Evolutionary conservation across 2,888 invertebrate species (phyloP).

Genomic region (Acanthosepion esculentum): DNA sequence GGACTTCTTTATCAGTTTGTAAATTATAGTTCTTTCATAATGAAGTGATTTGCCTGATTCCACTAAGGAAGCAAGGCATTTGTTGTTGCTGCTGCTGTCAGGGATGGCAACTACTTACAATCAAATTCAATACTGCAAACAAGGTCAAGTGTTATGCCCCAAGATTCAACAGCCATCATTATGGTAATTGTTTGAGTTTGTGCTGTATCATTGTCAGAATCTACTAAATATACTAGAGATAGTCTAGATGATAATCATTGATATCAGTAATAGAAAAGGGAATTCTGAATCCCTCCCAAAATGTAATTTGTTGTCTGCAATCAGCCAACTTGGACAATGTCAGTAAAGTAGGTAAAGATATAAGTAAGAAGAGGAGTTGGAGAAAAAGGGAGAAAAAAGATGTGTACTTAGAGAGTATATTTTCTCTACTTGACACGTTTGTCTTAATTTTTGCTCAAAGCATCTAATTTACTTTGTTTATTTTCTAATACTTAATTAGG

Average conservation of each 20-base stretch:
- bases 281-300: conserved; percentile 20
- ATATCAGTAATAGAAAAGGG: conserved; percentile 9
- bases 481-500: conserved; percentile 15
- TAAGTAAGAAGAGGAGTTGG: not conserved
- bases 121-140: conserved; percentile 21
- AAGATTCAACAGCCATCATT: conserved; percentile 23
- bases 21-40: conserved; percentile 20
- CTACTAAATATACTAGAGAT: not conserved
- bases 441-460: not conserved
- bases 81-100: not conserved
- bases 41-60: conserved; percentile 13
- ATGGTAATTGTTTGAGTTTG: conserved; percentile 33
- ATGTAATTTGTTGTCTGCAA: conserved; percentile 33
- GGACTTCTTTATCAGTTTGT: not conserved
- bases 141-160: conserved; percentile 33
- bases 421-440: not conserved
- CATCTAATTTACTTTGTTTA: conserved; percentile 33
- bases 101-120: conserved; percentile 33
- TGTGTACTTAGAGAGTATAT: not conserved
- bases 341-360: not conserved
- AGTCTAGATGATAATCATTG: conserved; percentile 7
- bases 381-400: not conserved
- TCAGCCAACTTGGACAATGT: conserved; percentile 33
- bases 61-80: conserved; percentile 1
- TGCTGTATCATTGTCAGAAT: conserved; percentile 33